These are phyloP conservation scores for Cordilura impudica DNA, from an alignment of 2,888 invertebrate species.

Conservation along the genomic window DNA sequence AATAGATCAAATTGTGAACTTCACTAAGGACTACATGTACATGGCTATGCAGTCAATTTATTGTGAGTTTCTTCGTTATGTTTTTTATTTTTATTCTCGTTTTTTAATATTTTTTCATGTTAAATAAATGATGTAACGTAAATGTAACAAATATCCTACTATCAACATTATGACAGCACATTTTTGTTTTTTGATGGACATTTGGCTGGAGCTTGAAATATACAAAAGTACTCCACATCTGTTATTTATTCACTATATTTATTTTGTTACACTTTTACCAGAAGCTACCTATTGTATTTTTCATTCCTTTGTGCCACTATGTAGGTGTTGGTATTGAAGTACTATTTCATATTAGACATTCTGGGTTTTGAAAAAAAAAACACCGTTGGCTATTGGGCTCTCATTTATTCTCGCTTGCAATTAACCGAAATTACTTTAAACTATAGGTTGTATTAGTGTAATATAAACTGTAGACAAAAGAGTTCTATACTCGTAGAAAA, in stretches of 20 bases:
- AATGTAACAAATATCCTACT: constrained; percentile 49
- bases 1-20: not conserved
- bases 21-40: not conserved
- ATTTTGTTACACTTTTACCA: not conserved
- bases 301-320: not conserved
- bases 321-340: not conserved
- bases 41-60: not conserved
- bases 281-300: not conserved
- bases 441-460: not conserved
- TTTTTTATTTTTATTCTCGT: not conserved
- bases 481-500: too few relatives aligned
- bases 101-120: not conserved
- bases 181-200: constrained; percentile 46
- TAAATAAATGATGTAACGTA: constrained; percentile 52
- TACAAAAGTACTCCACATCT: not conserved
- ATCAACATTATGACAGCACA: constrained; percentile 46
- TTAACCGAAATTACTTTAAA: constrained; percentile 19
- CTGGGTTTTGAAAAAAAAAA: constrained; percentile 5
- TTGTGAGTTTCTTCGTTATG: not conserved
- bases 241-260: not conserved
- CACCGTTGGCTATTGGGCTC: constrained; percentile 14
- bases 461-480: too few relatives aligned
- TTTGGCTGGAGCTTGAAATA: constrained; percentile 10
- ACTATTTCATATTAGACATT: not conserved
- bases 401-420: constrained; percentile 5